Percentiles rank a stretch among this genome's conserved stretches.
Evolutionary conservation across 1,140 invertebrate genomes (phyloP).

Genomic region (Lordiphosa mommai): DNA sequence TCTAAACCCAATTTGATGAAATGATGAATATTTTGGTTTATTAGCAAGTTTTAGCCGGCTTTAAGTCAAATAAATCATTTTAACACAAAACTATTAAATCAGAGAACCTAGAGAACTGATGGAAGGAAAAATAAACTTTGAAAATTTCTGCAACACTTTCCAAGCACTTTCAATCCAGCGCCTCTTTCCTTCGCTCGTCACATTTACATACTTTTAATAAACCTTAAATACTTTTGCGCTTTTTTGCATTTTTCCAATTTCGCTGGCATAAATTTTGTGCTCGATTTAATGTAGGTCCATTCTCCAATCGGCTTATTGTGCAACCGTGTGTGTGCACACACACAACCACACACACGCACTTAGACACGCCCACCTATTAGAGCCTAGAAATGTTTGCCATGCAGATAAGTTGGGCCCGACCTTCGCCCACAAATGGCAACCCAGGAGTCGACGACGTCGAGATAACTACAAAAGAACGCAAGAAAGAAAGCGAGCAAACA

Average conservation of each 20-base stretch:
- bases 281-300: slow-evolving; percentile 55
- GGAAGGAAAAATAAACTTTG: too few relatives aligned
- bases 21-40: too few relatives aligned
- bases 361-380: slow-evolving; percentile 28
- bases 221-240: slow-evolving; percentile 13
- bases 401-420: slow-evolving; percentile 66
- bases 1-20: too few relatives aligned
- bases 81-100: too few relatives aligned
- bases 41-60: too few relatives aligned
- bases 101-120: too few relatives aligned
- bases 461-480: slow-evolving; percentile 9
- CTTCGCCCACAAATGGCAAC: slow-evolving; percentile 64
- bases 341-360: slow-evolving; percentile 21
- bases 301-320: slow-evolving; percentile 61
- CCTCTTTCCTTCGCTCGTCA: background rate
- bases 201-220: slow-evolving; percentile 17
- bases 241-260: slow-evolving; percentile 36
- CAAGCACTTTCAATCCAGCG: too few relatives aligned
- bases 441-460: background rate
- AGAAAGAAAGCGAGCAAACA: slow-evolving; percentile 36
- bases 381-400: slow-evolving; percentile 44
- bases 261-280: slow-evolving; percentile 61
- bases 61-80: too few relatives aligned
- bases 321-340: slow-evolving; percentile 59
- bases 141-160: too few relatives aligned